phyloP scores from a whole-genome alignment of 2,888 invertebrate genomes.

The Tipula helvola region DNA sequence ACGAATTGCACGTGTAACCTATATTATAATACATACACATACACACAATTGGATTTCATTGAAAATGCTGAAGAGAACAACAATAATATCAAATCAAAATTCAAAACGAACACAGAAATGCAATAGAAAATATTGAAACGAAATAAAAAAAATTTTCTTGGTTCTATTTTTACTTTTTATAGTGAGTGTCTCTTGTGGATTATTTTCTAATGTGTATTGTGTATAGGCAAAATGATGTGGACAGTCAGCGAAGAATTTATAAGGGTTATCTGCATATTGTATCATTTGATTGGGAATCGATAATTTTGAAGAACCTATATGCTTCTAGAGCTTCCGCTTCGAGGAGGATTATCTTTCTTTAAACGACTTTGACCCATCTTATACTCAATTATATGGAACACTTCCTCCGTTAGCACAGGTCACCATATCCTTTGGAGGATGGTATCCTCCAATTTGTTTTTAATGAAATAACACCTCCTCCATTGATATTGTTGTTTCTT shows the following conservation, averaged over 20 bases:
- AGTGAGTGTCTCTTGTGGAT: not conserved
- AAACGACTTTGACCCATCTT: no score
- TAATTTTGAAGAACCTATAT: not conserved
- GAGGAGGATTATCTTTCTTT: no score
- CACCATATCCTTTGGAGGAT: no score
- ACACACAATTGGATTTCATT: not conserved
- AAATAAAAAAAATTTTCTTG: not conserved
- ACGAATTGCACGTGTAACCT: conserved; percentile 4
- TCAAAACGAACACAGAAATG: not conserved
- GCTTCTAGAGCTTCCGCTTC: no score
- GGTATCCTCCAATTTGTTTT: no score
- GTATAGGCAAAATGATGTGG: not conserved
- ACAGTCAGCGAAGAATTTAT: not conserved
- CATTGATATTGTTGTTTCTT: no score
- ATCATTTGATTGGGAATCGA: not conserved
- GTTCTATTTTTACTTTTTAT: not conserved
- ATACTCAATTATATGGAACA: no score
- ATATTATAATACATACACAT: not conserved
- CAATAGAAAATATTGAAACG: not conserved
- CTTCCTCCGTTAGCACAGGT: no score
- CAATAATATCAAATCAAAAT: not conserved
- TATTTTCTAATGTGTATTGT: not conserved
- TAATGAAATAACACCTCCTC: no score
- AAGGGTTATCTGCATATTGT: not conserved
- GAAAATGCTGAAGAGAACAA: not conserved